Evolutionary conservation across 2,797 vertebrate genomes (phyloP).

Genomic region (Salmo trutta): DNA sequence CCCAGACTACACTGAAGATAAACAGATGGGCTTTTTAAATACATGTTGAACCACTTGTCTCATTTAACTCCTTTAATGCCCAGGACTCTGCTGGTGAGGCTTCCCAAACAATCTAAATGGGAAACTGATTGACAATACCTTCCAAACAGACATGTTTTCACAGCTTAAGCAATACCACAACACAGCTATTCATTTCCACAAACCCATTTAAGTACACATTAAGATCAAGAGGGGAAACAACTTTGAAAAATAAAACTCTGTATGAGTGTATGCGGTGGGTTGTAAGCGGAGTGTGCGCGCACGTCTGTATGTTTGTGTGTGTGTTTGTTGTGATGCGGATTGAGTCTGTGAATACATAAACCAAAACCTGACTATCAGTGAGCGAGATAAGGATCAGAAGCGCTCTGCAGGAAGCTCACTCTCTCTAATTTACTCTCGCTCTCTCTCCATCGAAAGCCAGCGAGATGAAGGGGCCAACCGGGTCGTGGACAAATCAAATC

Average conservation of each 20-base stretch:
- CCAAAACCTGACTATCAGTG: neutral
- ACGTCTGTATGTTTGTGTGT: neutral
- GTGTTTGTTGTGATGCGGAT: neutral
- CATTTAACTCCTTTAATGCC: neutral
- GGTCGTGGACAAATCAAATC: neutral
- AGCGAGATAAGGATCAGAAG: neutral
- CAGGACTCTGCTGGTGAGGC: neutral
- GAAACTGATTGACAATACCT: neutral
- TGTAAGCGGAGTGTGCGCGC: neutral
- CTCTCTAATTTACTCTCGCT: neutral
- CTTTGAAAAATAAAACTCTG: neutral
- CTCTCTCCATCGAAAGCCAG: neutral
- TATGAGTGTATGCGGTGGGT: neutral
- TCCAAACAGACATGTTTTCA: neutral
- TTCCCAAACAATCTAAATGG: neutral
- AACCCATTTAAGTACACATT: neutral
- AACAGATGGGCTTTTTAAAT: conserved; percentile 15
- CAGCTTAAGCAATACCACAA: neutral
- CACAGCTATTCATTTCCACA: neutral
- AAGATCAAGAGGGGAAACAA: neutral
- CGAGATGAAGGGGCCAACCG: neutral
- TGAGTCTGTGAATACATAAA: neutral
- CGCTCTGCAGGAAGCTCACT: neutral
- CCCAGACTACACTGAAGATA: conserved; percentile 1
- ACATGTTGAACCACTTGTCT: neutral